A percentile compares a stretch with the other conserved stretches of the same genome.
These are phyloP conservation scores for Amphiura filiformis DNA, from an alignment of 35 echinoderm and acorn worm species.

Conservation along the genomic window DNA sequence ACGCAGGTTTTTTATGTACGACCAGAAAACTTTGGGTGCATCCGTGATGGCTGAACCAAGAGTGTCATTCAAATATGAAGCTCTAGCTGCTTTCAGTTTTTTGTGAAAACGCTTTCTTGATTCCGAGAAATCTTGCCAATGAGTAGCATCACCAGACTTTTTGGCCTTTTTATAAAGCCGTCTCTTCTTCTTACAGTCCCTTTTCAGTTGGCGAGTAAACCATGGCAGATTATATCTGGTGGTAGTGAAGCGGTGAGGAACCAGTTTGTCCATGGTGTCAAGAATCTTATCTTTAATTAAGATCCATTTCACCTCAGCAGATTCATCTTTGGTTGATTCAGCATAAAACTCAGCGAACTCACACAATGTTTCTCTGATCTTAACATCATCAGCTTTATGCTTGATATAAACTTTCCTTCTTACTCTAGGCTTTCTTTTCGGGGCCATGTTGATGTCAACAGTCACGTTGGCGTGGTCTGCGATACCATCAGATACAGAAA, in stretches of 20 bases:
- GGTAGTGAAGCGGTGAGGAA: not conserved
- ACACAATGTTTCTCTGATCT: not conserved
- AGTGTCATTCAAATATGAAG: not conserved
- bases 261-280: slow-evolving; percentile 23
- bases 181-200: not conserved
- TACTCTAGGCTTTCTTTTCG: not conserved
- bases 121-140: not conserved
- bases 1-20: slow-evolving; percentile 13
- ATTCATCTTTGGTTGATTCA: not conserved
- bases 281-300: not conserved
- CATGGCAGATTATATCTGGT: slow-evolving; percentile 24
- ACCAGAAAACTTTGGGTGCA: slow-evolving; percentile 31
- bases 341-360: not conserved
- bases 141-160: not conserved
- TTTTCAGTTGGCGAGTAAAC: slow-evolving; percentile 18
- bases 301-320: slow-evolving; percentile 9
- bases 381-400: not conserved
- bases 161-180: slow-evolving; percentile 8
- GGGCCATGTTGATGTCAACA: not conserved
- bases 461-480: not conserved
- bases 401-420: not conserved
- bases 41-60: not conserved
- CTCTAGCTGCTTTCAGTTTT: not conserved
- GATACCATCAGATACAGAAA: not conserved
- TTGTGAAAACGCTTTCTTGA: not conserved